Evolutionary conservation across 2,113 vertebrate species (phyloP), one percentile per base, ranked within the genome.

Genomic region (Hyperopisus bebe): DNA sequence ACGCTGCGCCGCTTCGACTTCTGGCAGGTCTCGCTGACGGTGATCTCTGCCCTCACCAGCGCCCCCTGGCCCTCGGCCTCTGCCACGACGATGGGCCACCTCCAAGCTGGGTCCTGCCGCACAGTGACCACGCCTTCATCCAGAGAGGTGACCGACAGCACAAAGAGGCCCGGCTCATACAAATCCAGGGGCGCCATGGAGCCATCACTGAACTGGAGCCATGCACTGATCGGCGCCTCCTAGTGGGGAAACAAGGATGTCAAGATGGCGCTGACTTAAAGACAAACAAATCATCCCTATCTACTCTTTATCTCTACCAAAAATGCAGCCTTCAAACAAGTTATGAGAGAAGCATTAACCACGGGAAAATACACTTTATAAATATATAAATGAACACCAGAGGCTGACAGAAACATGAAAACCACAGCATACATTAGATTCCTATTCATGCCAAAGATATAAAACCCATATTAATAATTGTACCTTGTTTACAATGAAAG

Each of bases 171-270:
- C 0, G 95, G 24, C 91, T 97, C 95, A 3, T 99, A 99, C 31
- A 99, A 96, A 92, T 99, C 98, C 91, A 99, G 94, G 0, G 98
- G 98, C 0, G 98, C 97, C 84, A 97, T 95, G 0, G 97, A 97
- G 93, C 97, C 97, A 0, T 99, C 98, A 0, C 97, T 99, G 95
- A 99, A 99, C 94, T 98, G 98, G 35, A 99, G 97, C 98, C 98
- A 99, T 3, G 96, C 96, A 90, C 97, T 99, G 91, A 99, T 94
- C 91, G 98, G 93, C 1, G 98, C 98, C 92, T 99, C 98, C 98
- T 99, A 47, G 93, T 8, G 84, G 92, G 92, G 55, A 92, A 35
- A 91, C 66, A n/a, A n/a, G n/a, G n/a, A n/a, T n/a, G n/a, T n/a
- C n/a, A n/a, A n/a, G n/a, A n/a, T n/a, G n/a, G n/a, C n/a, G n/a